Base-by-base conservation (phyloP, 2,888 invertebrate genomes). In the Didymodactylos carnosus region DNA sequence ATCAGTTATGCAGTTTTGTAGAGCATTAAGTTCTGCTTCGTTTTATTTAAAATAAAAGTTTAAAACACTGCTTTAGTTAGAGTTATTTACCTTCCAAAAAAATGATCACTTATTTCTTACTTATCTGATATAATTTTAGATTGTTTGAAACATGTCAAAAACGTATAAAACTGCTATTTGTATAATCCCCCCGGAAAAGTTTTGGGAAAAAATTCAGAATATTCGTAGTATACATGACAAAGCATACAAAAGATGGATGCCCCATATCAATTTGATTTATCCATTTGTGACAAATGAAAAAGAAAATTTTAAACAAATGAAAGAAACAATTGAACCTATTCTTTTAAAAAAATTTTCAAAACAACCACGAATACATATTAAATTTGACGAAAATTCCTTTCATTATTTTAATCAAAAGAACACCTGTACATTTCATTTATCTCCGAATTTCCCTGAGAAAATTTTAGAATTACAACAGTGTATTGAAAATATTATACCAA, bases 231-330 rank as follows among this genome's bases (percentile, higher is more conserved):
- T 41, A 5, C 43, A 53, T 46, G 71, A 71, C 41, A 40, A 51
- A 39, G 71, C 71, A 19, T 39, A 71, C 29, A 39, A 19, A 25
- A 25, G 74, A 51, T 71, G 74, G 71, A 71, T 71, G 35, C 74
- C 74, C 23, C 74, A 74, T 69, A 71, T 74, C 8, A 74, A 74
- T 43, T 39, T 74, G 11, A 40, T 74, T 23, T 74, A 74, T 53
- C 71, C 74, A 29, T 71, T 74, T 69, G 19, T 23, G 29, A 0
- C 70, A 4, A n/a, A 46, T 19, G 16, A 46, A 46, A 40, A 70
- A 19, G n/a, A 11, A 11, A 46, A 11, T n/a, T 72, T 72, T 29
- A 27, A 72, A 29, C 14, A 29, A 10, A 35, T 62, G 10, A 35
- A 62, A 62, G 5, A 4, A 8, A 29, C 29, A 35, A n/a, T 62